phyloP scores from a whole-genome alignment of 2,888 invertebrate species.

The Drosophila eohydei region DNA sequence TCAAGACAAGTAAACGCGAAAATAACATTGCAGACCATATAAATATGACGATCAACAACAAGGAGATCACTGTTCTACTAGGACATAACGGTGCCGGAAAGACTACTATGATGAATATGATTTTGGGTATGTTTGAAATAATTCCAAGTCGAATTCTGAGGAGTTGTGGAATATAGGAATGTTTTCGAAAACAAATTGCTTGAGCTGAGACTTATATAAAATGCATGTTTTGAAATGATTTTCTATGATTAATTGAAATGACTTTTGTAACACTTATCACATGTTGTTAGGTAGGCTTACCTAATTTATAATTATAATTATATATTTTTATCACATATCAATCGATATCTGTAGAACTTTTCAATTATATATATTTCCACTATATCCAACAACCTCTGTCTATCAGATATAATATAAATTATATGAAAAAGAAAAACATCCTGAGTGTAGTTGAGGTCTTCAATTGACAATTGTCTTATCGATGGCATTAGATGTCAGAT shows the following conservation, averaged over 20 bases:
- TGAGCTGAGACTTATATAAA: background rate
- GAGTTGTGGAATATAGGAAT: too few relatives aligned
- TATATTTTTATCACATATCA: too few relatives aligned
- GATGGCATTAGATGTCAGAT: too few relatives aligned
- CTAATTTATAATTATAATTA: background rate
- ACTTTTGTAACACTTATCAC: background rate
- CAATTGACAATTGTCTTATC: too few relatives aligned
- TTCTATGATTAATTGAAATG: background rate
- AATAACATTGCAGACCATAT: constrained; percentile 89
- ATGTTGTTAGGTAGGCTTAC: background rate
- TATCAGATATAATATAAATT: background rate
- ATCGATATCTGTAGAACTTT: background rate
- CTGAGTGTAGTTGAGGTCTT: background rate
- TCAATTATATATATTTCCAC: background rate
- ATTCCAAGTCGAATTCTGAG: background rate
- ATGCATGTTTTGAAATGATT: background rate
- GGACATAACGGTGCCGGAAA: constrained; percentile 96
- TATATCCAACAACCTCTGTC: background rate
- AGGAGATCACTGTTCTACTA: constrained; percentile 93
- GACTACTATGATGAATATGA: constrained; percentile 89
- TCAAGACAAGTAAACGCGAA: constrained; percentile 69
- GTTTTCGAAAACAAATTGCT: background rate
- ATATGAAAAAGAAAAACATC: background rate
- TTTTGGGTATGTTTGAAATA: constrained; percentile 86
- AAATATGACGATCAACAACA: constrained; percentile 90